Conservation (phyloP, 92 coral and sea anemone species). For the Palythoa heliodiscus region DNA sequence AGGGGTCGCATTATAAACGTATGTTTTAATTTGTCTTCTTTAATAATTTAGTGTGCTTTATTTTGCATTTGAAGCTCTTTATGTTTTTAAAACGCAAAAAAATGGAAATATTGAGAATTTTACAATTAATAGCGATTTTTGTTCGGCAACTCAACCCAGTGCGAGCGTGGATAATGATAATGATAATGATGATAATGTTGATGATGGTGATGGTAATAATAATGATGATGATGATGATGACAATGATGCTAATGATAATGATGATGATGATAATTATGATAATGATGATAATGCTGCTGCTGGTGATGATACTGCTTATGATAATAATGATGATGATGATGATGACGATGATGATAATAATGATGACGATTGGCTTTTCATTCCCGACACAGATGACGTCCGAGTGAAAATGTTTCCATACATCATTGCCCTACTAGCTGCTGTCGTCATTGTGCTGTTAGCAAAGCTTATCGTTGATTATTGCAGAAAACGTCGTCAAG, state of each 20-base stretch:
- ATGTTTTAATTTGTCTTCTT: no score
- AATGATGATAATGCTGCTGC: no score
- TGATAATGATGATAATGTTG: no score
- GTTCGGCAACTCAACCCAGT: no score
- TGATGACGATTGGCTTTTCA: neutral
- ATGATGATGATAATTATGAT: neutral
- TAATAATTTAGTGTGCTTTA: no score
- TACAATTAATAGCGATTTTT: no score
- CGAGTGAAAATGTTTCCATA: slow-evolving; percentile 30
- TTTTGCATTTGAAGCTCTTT: no score
- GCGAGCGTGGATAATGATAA: no score
- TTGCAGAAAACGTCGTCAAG: neutral
- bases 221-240: neutral
- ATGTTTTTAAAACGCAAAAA: no score
- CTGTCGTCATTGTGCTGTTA: neutral
- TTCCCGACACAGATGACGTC: neutral
- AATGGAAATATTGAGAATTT: no score
- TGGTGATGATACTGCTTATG: neutral
- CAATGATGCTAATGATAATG: neutral
- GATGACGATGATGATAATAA: neutral
- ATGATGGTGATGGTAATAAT: neutral
- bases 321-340: neutral
- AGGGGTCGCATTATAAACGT: no score
- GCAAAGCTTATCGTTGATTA: neutral
- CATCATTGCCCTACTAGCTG: neutral